Evolutionary conservation across 2,888 invertebrate genomes (phyloP).

Genomic region (Troides oblongomaculatus): DNA sequence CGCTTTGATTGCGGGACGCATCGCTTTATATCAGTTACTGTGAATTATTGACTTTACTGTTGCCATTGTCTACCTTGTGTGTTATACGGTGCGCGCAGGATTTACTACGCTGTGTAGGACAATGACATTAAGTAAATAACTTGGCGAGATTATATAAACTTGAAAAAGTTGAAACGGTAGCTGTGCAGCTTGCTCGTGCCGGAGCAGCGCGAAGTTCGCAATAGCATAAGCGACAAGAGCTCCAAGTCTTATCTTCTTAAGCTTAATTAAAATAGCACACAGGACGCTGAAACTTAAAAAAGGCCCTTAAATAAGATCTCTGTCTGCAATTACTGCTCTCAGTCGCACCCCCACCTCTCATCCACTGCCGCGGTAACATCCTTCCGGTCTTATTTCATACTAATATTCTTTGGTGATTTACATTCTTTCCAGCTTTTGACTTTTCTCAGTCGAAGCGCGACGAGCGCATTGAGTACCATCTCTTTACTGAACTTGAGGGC

Average conservation of each 20-base stretch:
- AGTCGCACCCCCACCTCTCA: slow-evolving; percentile 1
- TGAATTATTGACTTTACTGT: neutral
- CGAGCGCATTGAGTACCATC: too few relatives aligned
- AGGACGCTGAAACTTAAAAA: slow-evolving; percentile 33
- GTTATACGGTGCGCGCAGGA: too few relatives aligned
- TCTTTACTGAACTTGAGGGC: too few relatives aligned
- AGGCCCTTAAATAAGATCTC: slow-evolving; percentile 38
- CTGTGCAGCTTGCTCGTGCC: neutral
- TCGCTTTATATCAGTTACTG: neutral
- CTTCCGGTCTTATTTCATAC: slow-evolving; percentile 28
- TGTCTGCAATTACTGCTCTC: slow-evolving; percentile 33
- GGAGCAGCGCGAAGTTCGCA: neutral
- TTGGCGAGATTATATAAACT: neutral
- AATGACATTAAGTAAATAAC: neutral
- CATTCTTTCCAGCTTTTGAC: neutral
- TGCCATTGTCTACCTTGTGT: neutral
- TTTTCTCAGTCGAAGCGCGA: too few relatives aligned
- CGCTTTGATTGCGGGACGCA: neutral
- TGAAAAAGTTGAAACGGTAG: neutral
- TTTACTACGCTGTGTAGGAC: too few relatives aligned
- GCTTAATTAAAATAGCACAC: slow-evolving; percentile 35
- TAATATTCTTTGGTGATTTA: slow-evolving; percentile 18
- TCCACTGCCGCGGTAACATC: neutral
- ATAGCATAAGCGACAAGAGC: slow-evolving; percentile 13
- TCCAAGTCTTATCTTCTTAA: slow-evolving; percentile 33